phyloP scores from a whole-genome alignment of 2,888 invertebrate genomes.

The Pterostichus madidus region DNA sequence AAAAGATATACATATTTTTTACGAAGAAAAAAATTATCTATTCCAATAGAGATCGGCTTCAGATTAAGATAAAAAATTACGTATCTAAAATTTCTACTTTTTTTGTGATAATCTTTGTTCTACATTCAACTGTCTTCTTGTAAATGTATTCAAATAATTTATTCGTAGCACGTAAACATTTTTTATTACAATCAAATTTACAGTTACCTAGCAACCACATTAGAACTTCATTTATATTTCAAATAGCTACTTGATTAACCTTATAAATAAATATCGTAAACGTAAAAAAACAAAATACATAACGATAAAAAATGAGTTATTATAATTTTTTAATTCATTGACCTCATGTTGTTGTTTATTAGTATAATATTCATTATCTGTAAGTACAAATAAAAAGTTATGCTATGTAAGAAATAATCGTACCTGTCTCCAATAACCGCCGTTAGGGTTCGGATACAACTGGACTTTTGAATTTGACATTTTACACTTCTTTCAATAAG shows the following conservation, averaged over 20 bases:
- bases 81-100: background rate
- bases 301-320: background rate
- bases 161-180: background rate
- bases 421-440: constrained; percentile 60
- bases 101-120: background rate
- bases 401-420: background rate
- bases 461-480: constrained; percentile 28
- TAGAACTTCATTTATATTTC: background rate
- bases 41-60: too few relatives aligned
- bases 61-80: too few relatives aligned
- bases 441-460: constrained; percentile 47
- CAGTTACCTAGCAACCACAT: constrained; percentile 1
- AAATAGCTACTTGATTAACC: background rate
- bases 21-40: too few relatives aligned
- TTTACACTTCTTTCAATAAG: background rate
- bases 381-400: too few relatives aligned
- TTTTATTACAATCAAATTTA: background rate
- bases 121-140: background rate
- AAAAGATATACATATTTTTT: too few relatives aligned
- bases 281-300: background rate
- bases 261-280: background rate
- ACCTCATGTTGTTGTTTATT: background rate
- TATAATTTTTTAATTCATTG: background rate
- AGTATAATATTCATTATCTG: background rate
- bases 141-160: background rate